Conservation (phyloP, 2,888 invertebrate species). For the Pheosia gnoma region DNA sequence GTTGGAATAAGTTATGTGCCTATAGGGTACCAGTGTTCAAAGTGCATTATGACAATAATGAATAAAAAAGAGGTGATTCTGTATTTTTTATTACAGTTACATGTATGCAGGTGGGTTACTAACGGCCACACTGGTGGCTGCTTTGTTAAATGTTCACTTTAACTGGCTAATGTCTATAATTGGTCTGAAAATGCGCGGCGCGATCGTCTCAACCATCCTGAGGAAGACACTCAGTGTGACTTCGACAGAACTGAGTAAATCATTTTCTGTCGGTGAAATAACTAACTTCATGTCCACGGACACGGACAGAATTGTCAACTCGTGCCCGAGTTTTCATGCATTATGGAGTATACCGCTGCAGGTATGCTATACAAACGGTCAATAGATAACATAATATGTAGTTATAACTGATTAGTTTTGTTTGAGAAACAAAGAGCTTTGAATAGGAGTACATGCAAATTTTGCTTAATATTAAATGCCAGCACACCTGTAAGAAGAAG, state of each 20-base stretch:
- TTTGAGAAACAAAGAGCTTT: too few relatives aligned
- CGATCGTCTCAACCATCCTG: conserved; percentile 90
- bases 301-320: conserved; percentile 96
- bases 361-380: conserved; percentile 67
- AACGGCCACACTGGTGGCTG: conserved; percentile 79
- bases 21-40: too few relatives aligned
- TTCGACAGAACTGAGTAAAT: conserved; percentile 73
- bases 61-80: neutral
- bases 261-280: conserved; percentile 91
- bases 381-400: neutral
- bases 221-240: conserved; percentile 81
- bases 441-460: too few relatives aligned
- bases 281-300: conserved; percentile 99
- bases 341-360: conserved; percentile 98
- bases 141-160: conserved; percentile 94
- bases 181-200: conserved; percentile 93
- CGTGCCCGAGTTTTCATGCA: conserved; percentile 97
- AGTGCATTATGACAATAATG: too few relatives aligned
- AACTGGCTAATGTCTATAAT: conserved; percentile 93
- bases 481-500: too few relatives aligned
- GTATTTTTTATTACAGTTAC: conserved; percentile 58
- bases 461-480: too few relatives aligned
- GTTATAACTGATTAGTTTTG: too few relatives aligned
- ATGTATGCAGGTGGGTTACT: conserved; percentile 71
- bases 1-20: too few relatives aligned